Base-by-base conservation (phyloP, 2,797 vertebrate genomes). In the Sciurus vulgaris region DNA sequence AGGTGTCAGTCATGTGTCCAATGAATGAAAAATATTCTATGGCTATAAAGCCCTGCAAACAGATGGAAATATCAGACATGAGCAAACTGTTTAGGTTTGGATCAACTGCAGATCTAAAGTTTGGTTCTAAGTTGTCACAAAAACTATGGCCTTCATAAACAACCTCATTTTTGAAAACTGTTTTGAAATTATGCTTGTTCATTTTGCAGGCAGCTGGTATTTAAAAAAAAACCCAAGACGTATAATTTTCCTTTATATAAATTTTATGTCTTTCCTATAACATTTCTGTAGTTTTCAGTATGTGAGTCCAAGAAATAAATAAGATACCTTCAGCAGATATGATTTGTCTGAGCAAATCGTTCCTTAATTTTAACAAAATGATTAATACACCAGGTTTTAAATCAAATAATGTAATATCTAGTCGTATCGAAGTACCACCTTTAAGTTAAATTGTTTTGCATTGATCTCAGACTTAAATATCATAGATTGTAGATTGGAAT, bases 21-120 rank as follows among this genome's bases (percentile, higher is more conserved):
- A 99, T 99, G 99, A 99, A 99, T 96, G 99, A 99, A 98, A 99
- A 99, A 98, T 99, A 99, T 98, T 99, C 99, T 95, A 99, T 99
- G 98, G 99, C 99, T 98, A 99, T 99, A 99, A 99, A 99, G 98
- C 99, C 98, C 98, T 99, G 99, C 98, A 99, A 99, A 97, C 99
- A 99, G 99, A 99, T 98, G 99, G 98, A 98, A 99, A 96, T 94
- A 0, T 96, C 97, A 97, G 97, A 92, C 98, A 96, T 86, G 98
- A 99, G 95, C 99, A 98, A 97, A 98, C 99, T 98, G 99, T 98
- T 99, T 98, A 98, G 98, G 99, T 99, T 99, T 98, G 99, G 98
- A 99, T 98, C 99, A 99, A 98, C 98, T 98, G 98, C 99, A 99
- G 99, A 99, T 99, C 99, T 99, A 98, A 99, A 99, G 99, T 99